A percentile compares a stretch with the other conserved stretches of the same genome.
These are phyloP conservation scores for Otus sunia DNA, from an alignment of 2,113 vertebrate genomes.

Conservation along the genomic window DNA sequence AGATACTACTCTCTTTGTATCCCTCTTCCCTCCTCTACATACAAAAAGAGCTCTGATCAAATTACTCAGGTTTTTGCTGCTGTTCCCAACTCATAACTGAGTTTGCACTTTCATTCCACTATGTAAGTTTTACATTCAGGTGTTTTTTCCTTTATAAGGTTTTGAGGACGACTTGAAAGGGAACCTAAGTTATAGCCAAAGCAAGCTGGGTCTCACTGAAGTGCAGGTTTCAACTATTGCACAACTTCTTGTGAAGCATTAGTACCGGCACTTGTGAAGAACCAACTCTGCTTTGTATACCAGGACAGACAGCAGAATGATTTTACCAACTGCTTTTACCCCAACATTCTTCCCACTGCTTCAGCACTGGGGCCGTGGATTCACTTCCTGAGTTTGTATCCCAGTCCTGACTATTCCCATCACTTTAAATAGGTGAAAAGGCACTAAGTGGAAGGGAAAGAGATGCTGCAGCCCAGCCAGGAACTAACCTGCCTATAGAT, in stretches of 20 bases:
- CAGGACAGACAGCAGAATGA: background rate
- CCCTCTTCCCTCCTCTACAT: background rate
- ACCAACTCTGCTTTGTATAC: background rate
- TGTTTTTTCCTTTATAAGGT: background rate
- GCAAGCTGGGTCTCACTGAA: background rate
- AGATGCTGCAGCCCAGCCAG: background rate
- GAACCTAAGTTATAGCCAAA: background rate
- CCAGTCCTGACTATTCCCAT: background rate
- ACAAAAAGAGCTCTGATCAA: background rate
- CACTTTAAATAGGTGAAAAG: background rate
- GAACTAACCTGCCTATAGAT: background rate
- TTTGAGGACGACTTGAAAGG: background rate
- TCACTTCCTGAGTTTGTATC: background rate
- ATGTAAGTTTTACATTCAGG: background rate
- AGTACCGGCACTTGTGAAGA: background rate
- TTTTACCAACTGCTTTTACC: background rate
- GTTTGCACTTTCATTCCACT: background rate
- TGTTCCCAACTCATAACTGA: background rate
- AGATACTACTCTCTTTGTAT: background rate
- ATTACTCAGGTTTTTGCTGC: background rate
- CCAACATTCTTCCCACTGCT: background rate
- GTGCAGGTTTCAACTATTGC: background rate
- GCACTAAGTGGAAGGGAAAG: background rate
- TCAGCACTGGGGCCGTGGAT: background rate
- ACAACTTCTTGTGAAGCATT: background rate